Evolutionary conservation across 2,888 invertebrate species (phyloP), one percentile per base, ranked within the genome.

Genomic region (Conops quadrifasciatus): DNA sequence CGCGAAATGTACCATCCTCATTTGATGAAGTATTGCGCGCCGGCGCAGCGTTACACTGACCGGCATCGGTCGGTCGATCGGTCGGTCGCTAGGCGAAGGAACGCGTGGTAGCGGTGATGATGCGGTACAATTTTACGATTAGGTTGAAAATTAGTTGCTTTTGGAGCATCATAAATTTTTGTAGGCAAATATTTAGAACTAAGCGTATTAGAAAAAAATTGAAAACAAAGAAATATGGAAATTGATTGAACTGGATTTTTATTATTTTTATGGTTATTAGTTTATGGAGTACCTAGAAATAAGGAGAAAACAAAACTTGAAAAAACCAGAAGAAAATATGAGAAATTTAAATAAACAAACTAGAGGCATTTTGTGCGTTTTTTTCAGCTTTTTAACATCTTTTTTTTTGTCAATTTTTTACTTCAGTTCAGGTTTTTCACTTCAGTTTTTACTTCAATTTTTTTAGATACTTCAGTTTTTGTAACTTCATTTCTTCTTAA

Each of bases 111-210:
- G 45, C 13, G 45, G 5, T 5, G 45, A 5, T 5, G 72, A 71
- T 67, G 73, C 68, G 77, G 74, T 76, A 77, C 77, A 76, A 77
- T 74, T 78, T 74, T 74, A 74, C 78, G 73, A 76, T 82, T 80
- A 79, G 77, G 78, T 78, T 77, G 78, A 78, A 77, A 82, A 84
- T 83, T 83, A 84, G 83, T 83, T 83, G 81, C 78, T 78, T 78
- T 78, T 74, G 70, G 76, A 78, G 77, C 74, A 75, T 76, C 78
- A 83, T 83, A 83, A 83, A 84, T 83, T 80, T 73, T 77, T 58
- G 4, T 66, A 65, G 72, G 75, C 74, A 70, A 74, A 79, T 77
- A 77, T 73, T 75, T 75, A 76, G 79, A 79, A 36, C 4, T 36
- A 36, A 82, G 80, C 80, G 81, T 78, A 82, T 80, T 77, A 80